Evolutionary conservation across 2,888 invertebrate genomes (phyloP).

Genomic region (Sesia apiformis): DNA sequence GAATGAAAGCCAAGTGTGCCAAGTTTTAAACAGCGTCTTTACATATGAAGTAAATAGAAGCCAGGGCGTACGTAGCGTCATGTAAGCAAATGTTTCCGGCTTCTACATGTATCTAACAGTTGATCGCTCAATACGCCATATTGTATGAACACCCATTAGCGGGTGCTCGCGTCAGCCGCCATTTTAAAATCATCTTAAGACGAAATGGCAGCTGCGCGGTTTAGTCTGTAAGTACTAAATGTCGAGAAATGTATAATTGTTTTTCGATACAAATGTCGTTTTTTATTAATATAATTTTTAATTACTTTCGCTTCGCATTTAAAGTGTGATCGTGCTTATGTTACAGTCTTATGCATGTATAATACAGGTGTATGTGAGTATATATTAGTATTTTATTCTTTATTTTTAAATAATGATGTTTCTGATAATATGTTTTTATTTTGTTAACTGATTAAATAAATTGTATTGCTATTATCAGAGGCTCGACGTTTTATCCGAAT

Average conservation of each 20-base stretch:
- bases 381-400: constrained; percentile 58
- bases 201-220: constrained; percentile 52
- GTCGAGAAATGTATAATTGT: constrained; percentile 41
- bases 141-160: constrained; percentile 25
- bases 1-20: too few species aligned
- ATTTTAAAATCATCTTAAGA: constrained; percentile 34
- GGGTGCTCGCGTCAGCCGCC: constrained; percentile 46
- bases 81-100: too few species aligned
- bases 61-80: too few species aligned
- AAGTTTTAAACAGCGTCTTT: too few species aligned
- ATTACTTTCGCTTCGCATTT: constrained; percentile 67
- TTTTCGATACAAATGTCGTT: constrained; percentile 62
- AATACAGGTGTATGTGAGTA: constrained; percentile 65
- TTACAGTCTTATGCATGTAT: constrained; percentile 67
- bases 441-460: background rate
- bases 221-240: constrained; percentile 64
- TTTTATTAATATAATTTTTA: constrained; percentile 28
- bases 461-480: background rate
- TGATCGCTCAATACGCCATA: constrained; percentile 9
- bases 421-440: constrained; percentile 34
- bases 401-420: constrained; percentile 32
- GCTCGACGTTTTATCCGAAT: too few species aligned
- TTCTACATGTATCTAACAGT: constrained; percentile 4
- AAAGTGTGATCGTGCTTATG: constrained; percentile 68
- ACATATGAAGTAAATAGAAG: too few species aligned